These are phyloP conservation scores for Periphyllus acericola DNA, from an alignment of 2,888 invertebrate genomes.

Conservation along the genomic window DNA sequence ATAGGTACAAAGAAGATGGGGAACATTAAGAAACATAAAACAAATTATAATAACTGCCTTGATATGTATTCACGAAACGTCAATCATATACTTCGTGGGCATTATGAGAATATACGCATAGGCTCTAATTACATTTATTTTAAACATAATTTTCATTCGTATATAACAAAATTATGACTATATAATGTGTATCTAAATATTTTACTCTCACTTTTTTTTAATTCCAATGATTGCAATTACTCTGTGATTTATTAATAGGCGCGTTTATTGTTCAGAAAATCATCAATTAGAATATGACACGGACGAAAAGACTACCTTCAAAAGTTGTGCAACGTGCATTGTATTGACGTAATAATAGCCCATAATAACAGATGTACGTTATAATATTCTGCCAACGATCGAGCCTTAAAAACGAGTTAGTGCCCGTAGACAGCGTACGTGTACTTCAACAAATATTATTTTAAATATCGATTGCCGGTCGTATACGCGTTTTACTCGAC, in stretches of 20 bases:
- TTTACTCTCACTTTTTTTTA: background rate
- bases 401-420: background rate
- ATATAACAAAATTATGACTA: too few species aligned
- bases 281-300: slow-evolving; percentile 32
- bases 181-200: too few species aligned
- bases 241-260: slow-evolving; percentile 30
- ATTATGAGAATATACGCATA: background rate
- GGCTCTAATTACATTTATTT: background rate
- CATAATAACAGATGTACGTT: background rate
- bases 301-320: background rate
- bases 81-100: background rate
- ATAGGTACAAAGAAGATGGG: background rate
- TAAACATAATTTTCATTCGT: background rate
- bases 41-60: background rate
- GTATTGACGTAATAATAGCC: background rate
- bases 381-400: slow-evolving; percentile 14
- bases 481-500: background rate
- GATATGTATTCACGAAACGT: slow-evolving; percentile 11
- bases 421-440: background rate
- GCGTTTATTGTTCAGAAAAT: background rate
- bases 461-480: background rate
- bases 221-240: slow-evolving; percentile 6
- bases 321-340: slow-evolving; percentile 2
- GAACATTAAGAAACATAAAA: background rate
- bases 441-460: slow-evolving; percentile 25